Evolutionary conservation across 2,113 vertebrate species (phyloP).

Genomic region (Megaptera novaeangliae): DNA sequence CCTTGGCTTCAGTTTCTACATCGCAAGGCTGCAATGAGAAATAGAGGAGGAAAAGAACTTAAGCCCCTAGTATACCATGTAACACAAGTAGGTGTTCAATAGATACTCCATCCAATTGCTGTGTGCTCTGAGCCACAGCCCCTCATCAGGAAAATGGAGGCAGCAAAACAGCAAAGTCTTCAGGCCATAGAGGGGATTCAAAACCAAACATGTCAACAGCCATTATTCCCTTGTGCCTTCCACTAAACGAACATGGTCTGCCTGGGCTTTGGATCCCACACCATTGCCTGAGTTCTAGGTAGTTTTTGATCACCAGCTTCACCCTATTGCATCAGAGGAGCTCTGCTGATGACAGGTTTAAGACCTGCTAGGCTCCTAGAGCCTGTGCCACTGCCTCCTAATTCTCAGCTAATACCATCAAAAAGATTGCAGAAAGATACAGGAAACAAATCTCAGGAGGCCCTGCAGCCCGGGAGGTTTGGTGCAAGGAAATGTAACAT

Average conservation of each 20-base stretch:
- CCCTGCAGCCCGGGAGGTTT: conserved; percentile 20
- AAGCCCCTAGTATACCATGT: neutral
- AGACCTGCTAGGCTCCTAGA: conserved; percentile 81
- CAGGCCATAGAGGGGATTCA: neutral
- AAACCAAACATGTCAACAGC: neutral
- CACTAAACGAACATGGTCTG: neutral
- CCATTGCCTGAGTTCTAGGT: neutral
- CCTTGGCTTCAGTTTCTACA: neutral
- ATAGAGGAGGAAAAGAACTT: neutral
- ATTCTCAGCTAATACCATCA: conserved; percentile 74
- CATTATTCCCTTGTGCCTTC: neutral
- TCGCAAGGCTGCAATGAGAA: neutral
- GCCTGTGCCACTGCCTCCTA: conserved; percentile 69
- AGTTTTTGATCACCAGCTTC: neutral
- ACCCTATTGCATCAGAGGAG: conserved; percentile 39
- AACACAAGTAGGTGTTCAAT: neutral
- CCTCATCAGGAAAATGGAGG: neutral
- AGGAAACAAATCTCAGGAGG: conserved; percentile 30
- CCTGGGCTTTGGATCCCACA: neutral
- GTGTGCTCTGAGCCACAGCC: neutral
- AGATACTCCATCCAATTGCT: neutral
- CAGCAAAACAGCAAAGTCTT: neutral
- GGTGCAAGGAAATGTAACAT: neutral
- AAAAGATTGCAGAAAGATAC: neutral
- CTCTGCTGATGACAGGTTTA: conserved; percentile 80